phyloP scores from a whole-genome alignment of 1,140 invertebrate species.

The Drosophila saltans region DNA sequence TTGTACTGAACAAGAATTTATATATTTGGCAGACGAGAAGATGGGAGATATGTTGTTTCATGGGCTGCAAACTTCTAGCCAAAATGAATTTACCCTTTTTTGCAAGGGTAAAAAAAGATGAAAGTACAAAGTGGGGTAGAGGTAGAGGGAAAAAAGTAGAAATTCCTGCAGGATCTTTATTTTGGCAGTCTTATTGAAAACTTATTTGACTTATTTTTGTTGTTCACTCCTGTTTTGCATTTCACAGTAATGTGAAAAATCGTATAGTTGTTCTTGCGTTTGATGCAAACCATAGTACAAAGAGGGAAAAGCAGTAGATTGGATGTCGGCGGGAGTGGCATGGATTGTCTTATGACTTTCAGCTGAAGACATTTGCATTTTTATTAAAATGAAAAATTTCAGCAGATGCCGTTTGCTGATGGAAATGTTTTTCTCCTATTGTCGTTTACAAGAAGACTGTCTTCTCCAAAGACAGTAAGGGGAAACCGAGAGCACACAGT shows the following conservation, averaged over 20 bases:
- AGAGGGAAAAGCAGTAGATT: too few species aligned
- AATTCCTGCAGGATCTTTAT: background rate
- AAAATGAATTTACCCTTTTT: too few species aligned
- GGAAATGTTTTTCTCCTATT: conserved; percentile 36
- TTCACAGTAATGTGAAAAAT: conserved; percentile 43
- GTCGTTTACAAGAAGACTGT: background rate
- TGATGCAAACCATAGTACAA: too few species aligned
- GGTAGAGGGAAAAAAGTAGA: background rate
- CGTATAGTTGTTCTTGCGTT: conserved; percentile 56
- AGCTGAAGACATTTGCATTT: conserved; percentile 72
- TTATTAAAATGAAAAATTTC: conserved; percentile 79
- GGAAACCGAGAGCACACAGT: too few species aligned
- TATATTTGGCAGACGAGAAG: too few species aligned
- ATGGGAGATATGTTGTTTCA: too few species aligned
- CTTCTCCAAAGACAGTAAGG: too few species aligned
- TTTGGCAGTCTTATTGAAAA: conserved; percentile 63
- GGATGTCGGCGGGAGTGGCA: too few species aligned
- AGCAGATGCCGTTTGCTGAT: conserved; percentile 56
- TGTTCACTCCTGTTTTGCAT: conserved; percentile 3
- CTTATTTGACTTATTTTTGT: conserved; percentile 53
- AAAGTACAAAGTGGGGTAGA: too few species aligned
- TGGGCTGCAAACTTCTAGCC: too few species aligned
- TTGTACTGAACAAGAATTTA: too few species aligned
- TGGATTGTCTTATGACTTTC: conserved; percentile 60
- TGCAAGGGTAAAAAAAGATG: too few species aligned